Evolutionary conservation across 1,140 invertebrate genomes (phyloP), one percentile per base, ranked within the genome.

Genomic region (Drosophila ambigua): DNA sequence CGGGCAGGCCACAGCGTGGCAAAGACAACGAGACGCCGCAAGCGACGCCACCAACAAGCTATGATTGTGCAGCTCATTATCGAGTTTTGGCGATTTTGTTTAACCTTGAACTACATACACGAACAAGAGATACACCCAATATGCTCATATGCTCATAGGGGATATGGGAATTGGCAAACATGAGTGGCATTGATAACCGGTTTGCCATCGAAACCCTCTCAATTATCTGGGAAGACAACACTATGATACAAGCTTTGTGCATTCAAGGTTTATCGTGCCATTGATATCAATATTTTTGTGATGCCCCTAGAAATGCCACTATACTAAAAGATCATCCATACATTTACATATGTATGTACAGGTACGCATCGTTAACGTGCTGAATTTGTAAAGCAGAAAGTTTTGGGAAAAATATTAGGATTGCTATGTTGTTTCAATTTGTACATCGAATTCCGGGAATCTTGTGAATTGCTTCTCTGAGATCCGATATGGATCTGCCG

Each of bases 71-170:
- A 69, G 55, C 67, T 83, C 76, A 88, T 87, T 87, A 88, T 88
- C 75, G 85, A 52, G 48, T 50, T 75, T 62, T 72, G 82, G 60
- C 78, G 75, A 79, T 82, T 76, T 87, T 57, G 43, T 28, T 72
- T 88, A 83, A 87, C 82, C 82, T 87, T 87, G 82, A 87, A 87
- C 82, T 71, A 87, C 71, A 85, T 85, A 39, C 11, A 61, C 20
- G 20, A 13, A 68, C 31, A 46, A 51, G 51, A 68, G 51, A 45
- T 44, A 48, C 46, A 51, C 9, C 15, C 44, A 23, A 23, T 43
- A 26, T 58, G n/a, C 24, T 35, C 53, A 35, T 13, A 45, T 24
- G 41, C 41, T 49, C 43, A 72, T 72, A 55, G 50, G 20, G 20
- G 20, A 65, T 84, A 51, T 50, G 23, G 62, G 50, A 45, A 72